A percentile compares a stretch with the other conserved stretches of the same genome.
phyloP scores from a whole-genome alignment of 1,140 invertebrate genomes.

The Hetaerina americana region DNA sequence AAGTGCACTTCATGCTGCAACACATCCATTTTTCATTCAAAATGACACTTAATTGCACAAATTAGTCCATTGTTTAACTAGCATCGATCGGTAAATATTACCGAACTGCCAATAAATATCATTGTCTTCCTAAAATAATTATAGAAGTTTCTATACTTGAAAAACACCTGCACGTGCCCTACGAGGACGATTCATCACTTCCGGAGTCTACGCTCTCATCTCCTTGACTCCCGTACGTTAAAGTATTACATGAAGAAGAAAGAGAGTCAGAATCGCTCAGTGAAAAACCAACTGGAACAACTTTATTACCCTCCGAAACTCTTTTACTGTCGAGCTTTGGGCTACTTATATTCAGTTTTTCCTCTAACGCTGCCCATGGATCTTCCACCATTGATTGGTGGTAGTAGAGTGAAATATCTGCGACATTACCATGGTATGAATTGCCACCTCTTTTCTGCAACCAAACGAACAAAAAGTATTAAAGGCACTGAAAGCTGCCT shows the following conservation, averaged over 20 bases:
- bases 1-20: too few relatives aligned
- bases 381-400: conserved; percentile 6
- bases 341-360: neutral
- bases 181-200: neutral
- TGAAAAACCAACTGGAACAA: neutral
- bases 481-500: neutral
- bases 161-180: too few relatives aligned
- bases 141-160: too few relatives aligned
- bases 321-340: neutral
- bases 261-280: neutral
- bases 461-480: conserved; percentile 1
- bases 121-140: too few relatives aligned
- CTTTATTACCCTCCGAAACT: neutral
- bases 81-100: too few relatives aligned
- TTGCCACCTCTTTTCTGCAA: conserved; percentile 5
- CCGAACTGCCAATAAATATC: too few relatives aligned
- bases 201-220: neutral
- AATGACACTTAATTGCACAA: too few relatives aligned
- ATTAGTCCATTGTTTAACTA: too few relatives aligned
- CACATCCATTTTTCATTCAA: too few relatives aligned
- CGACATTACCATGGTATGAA: neutral
- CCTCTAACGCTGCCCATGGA: neutral
- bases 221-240: neutral
- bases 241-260: neutral
- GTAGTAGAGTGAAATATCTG: conserved; percentile 6